Evolutionary conservation across 30 jellyfish, hydroid and myxozoan species (phyloP).

Genomic region (Nemopilema nomurai): DNA sequence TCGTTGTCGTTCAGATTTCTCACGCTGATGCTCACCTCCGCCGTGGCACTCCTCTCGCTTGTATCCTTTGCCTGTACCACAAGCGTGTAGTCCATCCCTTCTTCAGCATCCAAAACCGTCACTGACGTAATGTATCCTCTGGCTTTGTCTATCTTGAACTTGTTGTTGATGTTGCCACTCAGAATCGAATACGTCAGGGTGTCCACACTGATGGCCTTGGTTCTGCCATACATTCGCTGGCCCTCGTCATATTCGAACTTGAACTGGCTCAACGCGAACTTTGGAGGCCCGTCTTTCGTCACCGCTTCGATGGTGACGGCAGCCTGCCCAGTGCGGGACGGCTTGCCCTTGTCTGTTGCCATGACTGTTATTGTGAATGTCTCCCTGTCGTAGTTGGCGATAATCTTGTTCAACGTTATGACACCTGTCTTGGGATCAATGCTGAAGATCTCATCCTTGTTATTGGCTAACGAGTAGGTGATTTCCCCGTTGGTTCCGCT

Average conservation of each 20-base stretch:
- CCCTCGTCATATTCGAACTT: constrained; percentile 70
- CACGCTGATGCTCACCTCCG: constrained; percentile 68
- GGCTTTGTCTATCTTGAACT: constrained; percentile 60
- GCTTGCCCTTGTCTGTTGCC: constrained; percentile 79
- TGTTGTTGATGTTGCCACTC: constrained; percentile 59
- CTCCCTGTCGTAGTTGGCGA: constrained; percentile 57
- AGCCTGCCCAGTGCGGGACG: constrained; percentile 79
- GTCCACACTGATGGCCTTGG: constrained; percentile 92
- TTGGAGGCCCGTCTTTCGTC: constrained; percentile 88
- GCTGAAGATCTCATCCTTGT: constrained; percentile 41
- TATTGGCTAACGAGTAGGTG: constrained; percentile 58
- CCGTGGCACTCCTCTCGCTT: constrained; percentile 89
- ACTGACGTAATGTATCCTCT: constrained; percentile 71
- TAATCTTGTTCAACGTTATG: constrained; percentile 69
- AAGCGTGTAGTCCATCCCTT: constrained; percentile 63
- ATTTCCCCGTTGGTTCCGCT: constrained; percentile 85
- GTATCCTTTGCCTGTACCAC: constrained; percentile 77
- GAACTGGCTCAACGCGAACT: constrained; percentile 76
- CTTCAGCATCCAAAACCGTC: constrained; percentile 86
- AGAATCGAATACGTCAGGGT: constrained; percentile 73
- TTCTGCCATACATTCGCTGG: constrained; percentile 58
- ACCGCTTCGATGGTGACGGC: constrained; percentile 49
- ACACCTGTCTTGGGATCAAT: constrained; percentile 79
- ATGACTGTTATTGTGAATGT: constrained; percentile 62
- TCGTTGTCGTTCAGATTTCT: constrained; percentile 72